Evolutionary conservation across 2,888 invertebrate species (phyloP), one percentile per base, ranked within the genome.

Genomic region (Hirtodrosophila duncani): DNA sequence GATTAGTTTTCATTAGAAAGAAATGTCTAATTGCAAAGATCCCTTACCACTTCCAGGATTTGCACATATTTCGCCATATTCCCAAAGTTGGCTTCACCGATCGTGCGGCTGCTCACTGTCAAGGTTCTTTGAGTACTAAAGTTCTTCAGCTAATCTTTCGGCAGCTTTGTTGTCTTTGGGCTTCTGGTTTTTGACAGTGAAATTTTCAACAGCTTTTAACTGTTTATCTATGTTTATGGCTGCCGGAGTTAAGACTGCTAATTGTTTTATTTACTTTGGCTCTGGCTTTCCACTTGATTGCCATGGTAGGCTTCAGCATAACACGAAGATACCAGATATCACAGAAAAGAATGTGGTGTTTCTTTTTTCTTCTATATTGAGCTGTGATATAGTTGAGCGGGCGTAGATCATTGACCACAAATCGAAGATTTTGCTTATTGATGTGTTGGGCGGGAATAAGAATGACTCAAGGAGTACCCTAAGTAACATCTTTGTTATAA

Each of bases 281-380:
- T 26, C 44, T 55, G 45, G 56, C 78, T 71, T 77, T 71, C 66
- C 74, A 64, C 65, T 59, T 65, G 62, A 65, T 55, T 50, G 53
- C 74, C 38, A 4, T 37, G 24, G 10, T 37, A 26, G 37, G 38
- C 36, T 46, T 49, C 18, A 63, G 23, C 55, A 56, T 33, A 50
- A 36, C 23, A 48, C 26, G 26, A 21, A 27, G 45, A 45, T 48
- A 16, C 33, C 37, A 11, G 46, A 4, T 13, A 14, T 9, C 14
- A 7, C 10, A 18, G 26, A n/a, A 8, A 23, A 23, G 16, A 41
- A 16, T 10, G 18, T 26, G 34, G 7, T 26, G n/a, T 13, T 17
- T 3, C 1, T 10, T 27, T 17, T 29, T 7, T 23, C 16, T 9
- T 43, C 7, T 18, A 11, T 23, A 20, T 26, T 20, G 33, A 9